Base-by-base conservation (phyloP, 2,888 invertebrate genomes). In the Biston stratarius region DNA sequence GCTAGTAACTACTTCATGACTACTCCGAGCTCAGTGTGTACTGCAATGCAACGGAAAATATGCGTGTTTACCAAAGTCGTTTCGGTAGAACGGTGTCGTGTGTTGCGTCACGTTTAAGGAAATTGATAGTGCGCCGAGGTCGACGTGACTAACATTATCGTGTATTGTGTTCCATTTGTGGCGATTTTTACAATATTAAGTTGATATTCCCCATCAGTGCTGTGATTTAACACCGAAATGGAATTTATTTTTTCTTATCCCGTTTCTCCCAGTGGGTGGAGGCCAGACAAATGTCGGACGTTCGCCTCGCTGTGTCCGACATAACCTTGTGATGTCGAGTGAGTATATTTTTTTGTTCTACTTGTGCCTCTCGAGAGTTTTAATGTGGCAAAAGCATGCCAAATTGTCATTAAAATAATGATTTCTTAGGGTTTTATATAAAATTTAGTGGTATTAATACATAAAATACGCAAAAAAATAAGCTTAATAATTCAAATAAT, bases 41-140 rank as follows among this genome's bases (percentile, higher is more conserved):
- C 93, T 93, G 93, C 92, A 94, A 91, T 94, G 94, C 94, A 94
- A 94, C 92, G 93, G 94, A 94, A 94, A 94, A 94, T 94, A 94
- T 94, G 94, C 94, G 94, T 93, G 93, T 94, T 94, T 93, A 93
- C 92, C 92, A 93, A 93, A 93, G 93, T 91, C 92, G 93, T 92
- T 94, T 94, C 92, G 92, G 94, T 91, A 88, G 91, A 93, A 92
- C 93, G 91, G 92, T 91, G 93, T 88, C 92, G 93, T 89, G 92
- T 86, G 89, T 93, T 93, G 94, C 93, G 93, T 94, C 94, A 94
- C 91, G 90, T 90, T 90, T 89, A 86, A 93, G 94, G 93, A 94
- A 94, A 94, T 92, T 94, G 94, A 93, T 93, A 92, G 89, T 91
- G 91, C 83, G 85, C 85, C 91, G 92, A 93, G 93, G 92, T 92